phyloP scores from a whole-genome alignment of 2,797 vertebrate species.

The Intellagama lesueurii region DNA sequence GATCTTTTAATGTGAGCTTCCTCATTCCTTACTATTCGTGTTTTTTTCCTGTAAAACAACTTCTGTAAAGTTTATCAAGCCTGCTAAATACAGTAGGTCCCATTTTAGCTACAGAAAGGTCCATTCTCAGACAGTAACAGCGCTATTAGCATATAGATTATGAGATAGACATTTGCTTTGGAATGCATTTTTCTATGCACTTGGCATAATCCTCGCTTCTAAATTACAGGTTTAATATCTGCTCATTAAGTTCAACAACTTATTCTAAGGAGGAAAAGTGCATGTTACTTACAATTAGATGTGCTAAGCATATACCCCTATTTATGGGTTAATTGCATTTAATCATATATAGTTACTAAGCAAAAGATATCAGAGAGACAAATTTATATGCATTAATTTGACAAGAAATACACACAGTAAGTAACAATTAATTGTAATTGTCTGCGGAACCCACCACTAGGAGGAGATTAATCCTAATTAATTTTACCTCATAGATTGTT shows the following conservation, averaged over 20 bases:
- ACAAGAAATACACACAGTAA: constrained; percentile 22
- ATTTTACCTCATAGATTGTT: constrained; percentile 50
- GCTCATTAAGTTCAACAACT: constrained; percentile 7
- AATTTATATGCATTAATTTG: constrained; percentile 21
- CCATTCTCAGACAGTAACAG: neutral
- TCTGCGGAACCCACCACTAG: constrained; percentile 23
- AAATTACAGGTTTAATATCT: constrained; percentile 20
- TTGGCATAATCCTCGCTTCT: neutral
- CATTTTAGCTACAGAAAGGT: neutral
- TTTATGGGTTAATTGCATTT: constrained; percentile 37
- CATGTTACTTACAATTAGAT: constrained; percentile 17
- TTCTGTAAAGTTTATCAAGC: neutral
- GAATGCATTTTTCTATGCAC: neutral
- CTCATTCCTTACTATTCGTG: neutral
- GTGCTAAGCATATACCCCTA: neutral
- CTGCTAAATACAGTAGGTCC: neutral
- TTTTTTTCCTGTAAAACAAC: neutral
- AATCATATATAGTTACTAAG: constrained; percentile 44
- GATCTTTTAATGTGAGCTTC: neutral
- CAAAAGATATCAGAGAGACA: constrained; percentile 36
- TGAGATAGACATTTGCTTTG: neutral
- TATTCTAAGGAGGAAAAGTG: neutral
- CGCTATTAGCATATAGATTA: neutral
- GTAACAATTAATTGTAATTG: constrained; percentile 36
- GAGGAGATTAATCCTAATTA: constrained; percentile 43